Base-by-base conservation (phyloP, 1,140 invertebrate species). In the Penaeus indicus region DNA sequence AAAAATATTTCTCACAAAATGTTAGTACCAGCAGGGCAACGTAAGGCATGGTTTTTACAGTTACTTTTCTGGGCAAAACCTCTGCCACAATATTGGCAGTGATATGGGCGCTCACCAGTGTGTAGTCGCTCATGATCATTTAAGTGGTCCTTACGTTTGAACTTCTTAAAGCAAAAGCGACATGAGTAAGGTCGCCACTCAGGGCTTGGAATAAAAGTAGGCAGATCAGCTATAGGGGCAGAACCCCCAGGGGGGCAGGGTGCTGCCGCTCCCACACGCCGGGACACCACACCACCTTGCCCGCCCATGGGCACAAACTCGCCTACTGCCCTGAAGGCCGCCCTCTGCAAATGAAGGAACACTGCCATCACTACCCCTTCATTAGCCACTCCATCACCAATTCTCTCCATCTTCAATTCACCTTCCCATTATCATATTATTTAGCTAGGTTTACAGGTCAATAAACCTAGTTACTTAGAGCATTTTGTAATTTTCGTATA, bases 141-240 rank as follows among this genome's bases (percentile, higher is more conserved):
- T 22, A 92, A 92, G 92, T 94, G 95, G 88, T 93, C 95, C 92
- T 93, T 94, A 91, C 94, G 95, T 84, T 95, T 95, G 92, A 96
- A 96, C 89, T 94, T 94, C 91, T 95, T 95, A 79, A 80, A 86
- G 67, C 90, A 90, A 84, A 87, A 90, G 60, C 85, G 83, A 86
- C 90, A 90, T 61, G 88, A 84, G 85, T 89, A 90, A n/a, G 90
- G 90, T 80, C 90, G 80, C 86, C 85, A 88, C 75, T 90, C 89
- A 62, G 79, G 81, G 80, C 81, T 82, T 61, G 86, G 69, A 60
- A 83, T 77, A 83, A 61, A 83, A 42, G 69, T 60, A 62, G 79
- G 86, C 79, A 54, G 69, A 47, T 84, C 60, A 83, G 64, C 80
- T 25, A 84, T 72, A 61, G 84, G 47, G n/a, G 84, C 54, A 75